These are phyloP conservation scores for Narcine bancroftii DNA, from an alignment of 2,113 vertebrate species.

Conservation along the genomic window DNA sequence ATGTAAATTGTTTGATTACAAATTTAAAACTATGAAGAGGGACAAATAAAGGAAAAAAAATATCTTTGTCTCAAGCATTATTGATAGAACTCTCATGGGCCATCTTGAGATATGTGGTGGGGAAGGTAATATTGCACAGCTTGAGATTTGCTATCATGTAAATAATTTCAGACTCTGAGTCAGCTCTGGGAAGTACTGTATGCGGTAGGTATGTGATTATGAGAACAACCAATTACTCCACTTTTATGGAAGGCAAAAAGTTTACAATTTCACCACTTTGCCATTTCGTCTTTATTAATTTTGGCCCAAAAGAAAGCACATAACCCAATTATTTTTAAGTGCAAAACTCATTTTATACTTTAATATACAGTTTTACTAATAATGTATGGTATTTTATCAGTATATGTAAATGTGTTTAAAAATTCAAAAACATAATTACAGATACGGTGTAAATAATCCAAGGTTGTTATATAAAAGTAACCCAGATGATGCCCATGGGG, in stretches of 20 bases:
- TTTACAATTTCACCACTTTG: neutral
- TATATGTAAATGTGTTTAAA: neutral
- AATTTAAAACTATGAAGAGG: no score
- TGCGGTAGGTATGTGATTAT: neutral
- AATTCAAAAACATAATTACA: neutral
- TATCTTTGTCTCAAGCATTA: no score
- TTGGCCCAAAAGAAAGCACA: neutral
- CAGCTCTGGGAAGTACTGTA: neutral
- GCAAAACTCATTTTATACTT: neutral
- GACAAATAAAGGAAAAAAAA: no score
- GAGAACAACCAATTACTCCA: neutral
- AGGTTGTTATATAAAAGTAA: neutral
- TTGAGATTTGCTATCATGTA: neutral
- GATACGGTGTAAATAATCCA: neutral
- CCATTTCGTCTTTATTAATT: neutral
- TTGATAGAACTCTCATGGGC: no score
- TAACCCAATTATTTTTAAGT: neutral
- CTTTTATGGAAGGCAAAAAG: neutral
- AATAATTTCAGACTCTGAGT: neutral
- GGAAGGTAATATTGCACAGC: neutral
- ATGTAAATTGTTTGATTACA: no score
- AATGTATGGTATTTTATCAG: neutral
- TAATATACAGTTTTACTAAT: neutral
- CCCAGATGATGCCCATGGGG: neutral
- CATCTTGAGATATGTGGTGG: neutral